phyloP scores from a whole-genome alignment of 2,888 invertebrate genomes.

The Leucophenga montana region DNA sequence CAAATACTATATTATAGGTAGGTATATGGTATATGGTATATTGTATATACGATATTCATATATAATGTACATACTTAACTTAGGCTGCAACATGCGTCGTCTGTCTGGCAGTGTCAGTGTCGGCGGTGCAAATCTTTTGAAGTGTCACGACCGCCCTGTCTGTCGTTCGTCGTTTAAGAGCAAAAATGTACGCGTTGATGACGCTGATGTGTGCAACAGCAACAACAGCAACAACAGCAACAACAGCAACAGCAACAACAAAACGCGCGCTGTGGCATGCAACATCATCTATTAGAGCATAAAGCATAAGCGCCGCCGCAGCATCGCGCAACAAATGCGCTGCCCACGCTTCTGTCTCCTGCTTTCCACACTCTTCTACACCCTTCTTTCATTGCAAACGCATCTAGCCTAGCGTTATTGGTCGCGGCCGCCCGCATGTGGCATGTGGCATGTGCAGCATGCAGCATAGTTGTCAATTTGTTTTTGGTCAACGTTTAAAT shows the following conservation, averaged over 20 bases:
- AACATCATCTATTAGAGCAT: slow-evolving; percentile 64
- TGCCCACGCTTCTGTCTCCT: slow-evolving; percentile 26
- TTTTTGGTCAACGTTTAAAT: slow-evolving; percentile 69
- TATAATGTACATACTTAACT: not conserved
- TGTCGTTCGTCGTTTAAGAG: slow-evolving; percentile 58
- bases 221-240: slow-evolving; percentile 21
- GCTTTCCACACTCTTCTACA: not conserved
- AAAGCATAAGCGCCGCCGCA: slow-evolving; percentile 46
- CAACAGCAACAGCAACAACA: slow-evolving; percentile 29
- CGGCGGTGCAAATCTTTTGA: slow-evolving; percentile 57
- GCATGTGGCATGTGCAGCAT: slow-evolving; percentile 39
- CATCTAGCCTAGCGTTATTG: slow-evolving; percentile 6
- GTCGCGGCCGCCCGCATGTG: slow-evolving; percentile 22
- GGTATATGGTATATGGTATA: no score
- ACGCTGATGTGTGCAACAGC: slow-evolving; percentile 49
- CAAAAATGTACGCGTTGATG: slow-evolving; percentile 60
- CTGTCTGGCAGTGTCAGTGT: slow-evolving; percentile 48
- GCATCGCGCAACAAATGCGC: slow-evolving; percentile 16
- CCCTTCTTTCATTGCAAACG: not conserved
- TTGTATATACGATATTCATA: slow-evolving; percentile 37
- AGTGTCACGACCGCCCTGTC: slow-evolving; percentile 56
- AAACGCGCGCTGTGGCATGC: slow-evolving; percentile 32
- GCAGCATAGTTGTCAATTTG: slow-evolving; percentile 67
- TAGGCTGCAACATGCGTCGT: slow-evolving; percentile 7
- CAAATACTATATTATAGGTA: no score